phyloP scores from a whole-genome alignment of 2,797 vertebrate species.

The Gymnodraco acuticeps region DNA sequence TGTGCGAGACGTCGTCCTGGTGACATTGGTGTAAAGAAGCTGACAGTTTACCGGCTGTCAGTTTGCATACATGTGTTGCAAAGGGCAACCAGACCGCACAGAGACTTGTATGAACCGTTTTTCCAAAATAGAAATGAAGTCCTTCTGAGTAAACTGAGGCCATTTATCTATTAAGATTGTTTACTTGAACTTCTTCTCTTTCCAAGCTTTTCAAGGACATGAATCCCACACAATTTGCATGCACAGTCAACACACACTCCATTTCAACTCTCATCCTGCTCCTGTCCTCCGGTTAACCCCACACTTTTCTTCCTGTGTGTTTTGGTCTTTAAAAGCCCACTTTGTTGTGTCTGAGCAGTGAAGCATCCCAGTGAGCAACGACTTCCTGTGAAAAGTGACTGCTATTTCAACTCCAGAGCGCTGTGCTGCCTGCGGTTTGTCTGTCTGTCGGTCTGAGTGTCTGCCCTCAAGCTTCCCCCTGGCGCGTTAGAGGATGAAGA shows the following conservation, averaged over 20 bases:
- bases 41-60: constrained; percentile 19
- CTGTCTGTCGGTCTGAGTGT: constrained; percentile 71
- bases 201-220: constrained; percentile 32
- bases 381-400: constrained; percentile 79
- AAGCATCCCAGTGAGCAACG: constrained; percentile 75
- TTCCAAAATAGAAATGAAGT: constrained; percentile 21
- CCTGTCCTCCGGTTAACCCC: constrained; percentile 69
- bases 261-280: constrained; percentile 51
- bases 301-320: constrained; percentile 63
- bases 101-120: background rate
- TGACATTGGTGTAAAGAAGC: constrained; percentile 22
- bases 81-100: constrained; percentile 21
- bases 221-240: constrained; percentile 59
- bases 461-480: constrained; percentile 72
- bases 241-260: constrained; percentile 59
- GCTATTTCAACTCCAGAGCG: constrained; percentile 74
- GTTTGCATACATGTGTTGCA: constrained; percentile 26
- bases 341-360: constrained; percentile 81
- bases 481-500: constrained; percentile 68
- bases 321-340: constrained; percentile 69
- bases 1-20: background rate
- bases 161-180: constrained; percentile 40
- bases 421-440: constrained; percentile 72
- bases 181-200: constrained; percentile 40
- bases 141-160: constrained; percentile 25